Conservation (phyloP, 2,888 invertebrate species). For the Spodoptera picta region DNA sequence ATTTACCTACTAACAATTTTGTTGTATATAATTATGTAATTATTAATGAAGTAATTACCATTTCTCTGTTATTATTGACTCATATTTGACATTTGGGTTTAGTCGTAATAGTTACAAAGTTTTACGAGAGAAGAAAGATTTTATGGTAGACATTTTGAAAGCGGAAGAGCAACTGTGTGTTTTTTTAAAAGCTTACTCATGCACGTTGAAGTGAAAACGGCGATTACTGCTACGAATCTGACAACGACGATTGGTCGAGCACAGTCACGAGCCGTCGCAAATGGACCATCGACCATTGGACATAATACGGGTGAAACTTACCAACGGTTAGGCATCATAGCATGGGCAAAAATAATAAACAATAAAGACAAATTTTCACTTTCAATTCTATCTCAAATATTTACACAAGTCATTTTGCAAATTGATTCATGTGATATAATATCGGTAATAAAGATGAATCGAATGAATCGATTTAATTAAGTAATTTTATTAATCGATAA, state of each 20-base stretch:
- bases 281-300: constrained; percentile 66
- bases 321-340: constrained; percentile 37
- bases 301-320: constrained; percentile 71
- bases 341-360: constrained; percentile 57
- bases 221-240: constrained; percentile 64
- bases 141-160: constrained; percentile 3
- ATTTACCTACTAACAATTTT: neutral
- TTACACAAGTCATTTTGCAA: constrained; percentile 16
- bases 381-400: constrained; percentile 39
- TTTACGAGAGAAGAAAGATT: neutral
- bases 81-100: too few relatives aligned
- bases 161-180: constrained; percentile 12
- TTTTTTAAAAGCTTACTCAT: constrained; percentile 54
- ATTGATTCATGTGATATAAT: constrained; percentile 23
- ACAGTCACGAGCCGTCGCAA: constrained; percentile 60
- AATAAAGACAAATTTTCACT: constrained; percentile 62
- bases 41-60: too few relatives aligned
- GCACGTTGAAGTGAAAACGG: constrained; percentile 70
- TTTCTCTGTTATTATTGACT: too few relatives aligned
- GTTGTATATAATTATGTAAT: too few relatives aligned
- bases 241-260: constrained; percentile 52
- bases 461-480: constrained; percentile 44
- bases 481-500: constrained; percentile 50
- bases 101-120: too few relatives aligned
- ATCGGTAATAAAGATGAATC: neutral